Evolutionary conservation across 23 tunicate genomes (phyloP), one percentile per base, ranked within the genome.

Genomic region (Botrylloides violaceus): DNA sequence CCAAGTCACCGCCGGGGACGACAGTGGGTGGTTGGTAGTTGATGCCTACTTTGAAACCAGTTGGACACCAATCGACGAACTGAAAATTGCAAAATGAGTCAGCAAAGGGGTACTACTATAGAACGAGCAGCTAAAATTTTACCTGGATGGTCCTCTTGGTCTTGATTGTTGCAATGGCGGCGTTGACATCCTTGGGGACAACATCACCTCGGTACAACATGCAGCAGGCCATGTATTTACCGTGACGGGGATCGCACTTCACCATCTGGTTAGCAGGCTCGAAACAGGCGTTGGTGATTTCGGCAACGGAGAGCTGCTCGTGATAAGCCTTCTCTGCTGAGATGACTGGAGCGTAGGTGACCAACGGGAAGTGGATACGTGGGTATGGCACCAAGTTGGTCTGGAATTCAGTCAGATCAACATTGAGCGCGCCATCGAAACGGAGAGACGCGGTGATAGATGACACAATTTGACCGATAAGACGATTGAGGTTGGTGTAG

Each of bases 261-360:
- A 94, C 98, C 98, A 94, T 94, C 87, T 94, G 98, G 78, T 94
- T 94, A 70, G 88, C 88, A 65, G 98, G 98, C 66, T 92, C 98
- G 66, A 92, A 92, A 72, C 98, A 92, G 34, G 98, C 87, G 83
- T 80, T 84, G 80, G 98, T 92, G 87, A 92, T 92, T 71, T 92
- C 98, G 39, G 98, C 98, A 36, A 92, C 98, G 19, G 88, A 81
- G 32, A 92, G 76, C 61, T 82, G 88, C 79, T 92, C 98, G 71
- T 92, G 94, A 79, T 81, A 87, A 32, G 88, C 96, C 49, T 87
- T 87, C 68, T 87, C 88, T 24, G 96, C 96, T 18, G 87, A 81
- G 66, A 87, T 79, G 22, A 87, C 96, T 25, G 96, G 96, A 36
- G 96, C 96, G 79, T 87, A 87, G 30, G 87, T 87, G 75, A 75